Evolutionary conservation across 2,797 vertebrate genomes (phyloP).

Genomic region (Chanos chanos): DNA sequence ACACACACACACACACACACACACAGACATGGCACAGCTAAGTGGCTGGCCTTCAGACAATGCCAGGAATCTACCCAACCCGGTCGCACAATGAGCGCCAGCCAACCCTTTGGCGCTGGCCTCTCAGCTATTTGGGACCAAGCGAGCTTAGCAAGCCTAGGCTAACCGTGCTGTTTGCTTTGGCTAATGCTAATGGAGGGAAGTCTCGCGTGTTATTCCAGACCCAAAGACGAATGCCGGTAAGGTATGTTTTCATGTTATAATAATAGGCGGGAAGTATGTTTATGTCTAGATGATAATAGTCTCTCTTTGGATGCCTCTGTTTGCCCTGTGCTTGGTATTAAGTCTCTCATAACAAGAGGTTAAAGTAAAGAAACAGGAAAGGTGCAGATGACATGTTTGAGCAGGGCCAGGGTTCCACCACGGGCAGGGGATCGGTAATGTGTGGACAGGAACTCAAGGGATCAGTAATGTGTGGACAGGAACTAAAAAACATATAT

Average conservation of each 20-base stretch:
- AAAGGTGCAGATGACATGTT: conserved; percentile 16
- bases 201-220: no score
- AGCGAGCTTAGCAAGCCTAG: neutral
- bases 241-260: no score
- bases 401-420: conserved; percentile 10
- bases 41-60: conserved; percentile 37
- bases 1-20: neutral
- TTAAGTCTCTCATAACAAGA: neutral
- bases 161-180: conserved; percentile 8
- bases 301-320: neutral
- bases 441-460: neutral
- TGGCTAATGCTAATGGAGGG: no score
- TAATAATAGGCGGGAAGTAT: no score
- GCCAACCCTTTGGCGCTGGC: conserved; percentile 30
- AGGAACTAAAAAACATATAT: no score
- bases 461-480: neutral
- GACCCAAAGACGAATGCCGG: no score
- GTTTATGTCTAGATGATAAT: conserved; percentile 18
- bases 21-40: neutral
- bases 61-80: conserved; percentile 33
- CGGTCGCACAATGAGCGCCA: conserved; percentile 39
- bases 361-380: neutral
- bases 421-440: conserved; percentile 14
- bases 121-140: conserved; percentile 8
- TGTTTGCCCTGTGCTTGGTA: conserved; percentile 14